Evolutionary conservation across 2,888 invertebrate species (phyloP), one percentile per base, ranked within the genome.

Genomic region (Acleris literana): DNA sequence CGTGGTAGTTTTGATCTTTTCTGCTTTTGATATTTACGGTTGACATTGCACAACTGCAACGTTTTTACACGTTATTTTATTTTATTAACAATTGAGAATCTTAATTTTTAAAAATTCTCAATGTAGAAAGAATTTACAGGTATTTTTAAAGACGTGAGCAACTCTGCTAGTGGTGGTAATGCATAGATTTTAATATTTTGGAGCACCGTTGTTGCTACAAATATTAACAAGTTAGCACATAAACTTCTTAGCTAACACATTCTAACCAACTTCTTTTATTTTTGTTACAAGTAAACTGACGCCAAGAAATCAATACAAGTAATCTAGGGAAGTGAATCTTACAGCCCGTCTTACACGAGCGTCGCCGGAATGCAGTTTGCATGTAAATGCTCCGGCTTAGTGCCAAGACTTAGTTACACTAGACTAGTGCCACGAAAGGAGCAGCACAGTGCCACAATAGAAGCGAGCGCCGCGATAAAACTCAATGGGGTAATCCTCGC

Each of bases 301-400:
- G 64, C 49, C 43, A 61, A 61, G 55, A 56, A 65, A 61, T 43
- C 56, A 18, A 49, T 57, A 39, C 16, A 17, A 52, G 46, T 62
- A 62, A 66, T 66, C 62, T 52, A 13, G 52, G 46, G 16, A 17
- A 66, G 66, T 57, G 61, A 57, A 57, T 57, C 66, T 70, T 69
- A 71, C 70, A 70, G 68, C 71, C 70, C 70, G 70, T 70, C 70
- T 71, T 69, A 69, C 69, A 72, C 64, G 70, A 67, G 68, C 60
- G 59, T 71, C 25, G 70, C 73, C 69, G 63, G 72, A 68, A 69
- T 71, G 71, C 74, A 74, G 76, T 82, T 81, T 78, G 81, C 80
- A 85, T 84, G 72, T 71, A 75, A 86, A 86, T 77, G 73, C 74
- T 77, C 74, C 74, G 68, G 66, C 64, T 71, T 71, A 74, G 64